phyloP scores from a whole-genome alignment of 1,140 invertebrate species.

The Drosophila lowei region DNA sequence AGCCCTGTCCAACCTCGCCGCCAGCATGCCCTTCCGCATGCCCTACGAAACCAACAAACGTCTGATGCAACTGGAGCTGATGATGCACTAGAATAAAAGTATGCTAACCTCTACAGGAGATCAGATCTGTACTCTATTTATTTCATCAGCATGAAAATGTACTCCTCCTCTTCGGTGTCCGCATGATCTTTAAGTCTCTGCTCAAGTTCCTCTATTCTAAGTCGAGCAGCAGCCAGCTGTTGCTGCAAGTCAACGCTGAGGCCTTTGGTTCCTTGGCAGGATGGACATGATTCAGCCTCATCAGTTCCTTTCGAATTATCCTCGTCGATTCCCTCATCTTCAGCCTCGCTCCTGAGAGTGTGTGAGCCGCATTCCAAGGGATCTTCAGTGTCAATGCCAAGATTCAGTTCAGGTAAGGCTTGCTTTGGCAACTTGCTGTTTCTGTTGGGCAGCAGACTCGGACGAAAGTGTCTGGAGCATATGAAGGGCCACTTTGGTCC shows the following conservation, averaged over 20 bases:
- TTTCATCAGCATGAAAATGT: slow-evolving; percentile 37
- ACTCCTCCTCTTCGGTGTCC: slow-evolving; percentile 18
- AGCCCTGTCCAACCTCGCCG: slow-evolving; percentile 96
- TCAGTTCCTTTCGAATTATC: slow-evolving; percentile 11
- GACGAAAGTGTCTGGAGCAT: slow-evolving; percentile 24
- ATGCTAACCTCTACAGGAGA: background rate
- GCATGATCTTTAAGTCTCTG: background rate
- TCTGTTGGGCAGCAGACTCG: slow-evolving; percentile 14
- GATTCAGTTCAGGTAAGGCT: slow-evolving; percentile 12
- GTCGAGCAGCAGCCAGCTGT: slow-evolving; percentile 13
- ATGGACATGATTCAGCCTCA: slow-evolving; percentile 5
- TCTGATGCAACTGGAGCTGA: slow-evolving; percentile 96
- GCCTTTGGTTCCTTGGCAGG: background rate
- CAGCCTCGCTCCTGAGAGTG: slow-evolving; percentile 4
- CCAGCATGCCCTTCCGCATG: slow-evolving; percentile 97
- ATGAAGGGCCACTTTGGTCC: slow-evolving; percentile 25
- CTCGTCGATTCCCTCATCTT: slow-evolving; percentile 36
- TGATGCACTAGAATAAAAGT: slow-evolving; percentile 90
- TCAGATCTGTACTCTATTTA: background rate
- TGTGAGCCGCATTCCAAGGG: slow-evolving; percentile 6
- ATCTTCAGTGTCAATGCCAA: slow-evolving; percentile 14
- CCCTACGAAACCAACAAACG: slow-evolving; percentile 96
- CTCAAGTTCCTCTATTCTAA: slow-evolving; percentile 17
- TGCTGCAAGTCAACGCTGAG: slow-evolving; percentile 1
- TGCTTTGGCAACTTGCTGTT: slow-evolving; percentile 28